Evolutionary conservation across 2,797 vertebrate genomes (phyloP).

Genomic region (Gallinago stenura): DNA sequence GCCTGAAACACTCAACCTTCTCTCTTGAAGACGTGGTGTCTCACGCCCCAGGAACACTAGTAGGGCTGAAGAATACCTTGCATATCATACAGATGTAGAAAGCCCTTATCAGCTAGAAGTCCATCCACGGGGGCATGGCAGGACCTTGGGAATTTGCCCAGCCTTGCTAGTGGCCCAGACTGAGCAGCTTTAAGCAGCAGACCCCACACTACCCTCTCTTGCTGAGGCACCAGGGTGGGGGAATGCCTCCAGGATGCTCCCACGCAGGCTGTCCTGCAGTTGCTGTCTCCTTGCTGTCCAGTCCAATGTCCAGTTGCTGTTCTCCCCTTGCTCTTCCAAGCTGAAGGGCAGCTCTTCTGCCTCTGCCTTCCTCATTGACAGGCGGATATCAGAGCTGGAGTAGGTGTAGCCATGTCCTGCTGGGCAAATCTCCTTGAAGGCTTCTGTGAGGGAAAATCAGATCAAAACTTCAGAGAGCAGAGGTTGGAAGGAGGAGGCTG

Average conservation of each 20-base stretch:
- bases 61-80: background rate
- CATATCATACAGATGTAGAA: background rate
- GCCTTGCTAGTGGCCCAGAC: background rate
- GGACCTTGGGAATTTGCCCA: background rate
- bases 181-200: background rate
- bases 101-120: background rate
- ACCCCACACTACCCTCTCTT: slow-evolving; percentile 43
- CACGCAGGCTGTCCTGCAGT: slow-evolving; percentile 46
- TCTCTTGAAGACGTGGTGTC: background rate
- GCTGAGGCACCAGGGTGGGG: background rate
- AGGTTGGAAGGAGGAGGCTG: background rate
- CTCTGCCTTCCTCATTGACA: slow-evolving; percentile 87
- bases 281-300: slow-evolving; percentile 58
- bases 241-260: slow-evolving; percentile 15
- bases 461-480: background rate
- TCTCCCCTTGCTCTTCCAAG: slow-evolving; percentile 58
- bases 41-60: background rate
- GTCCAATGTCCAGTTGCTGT: background rate
- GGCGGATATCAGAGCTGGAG: slow-evolving; percentile 85
- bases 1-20: background rate
- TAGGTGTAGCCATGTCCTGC: slow-evolving; percentile 96
- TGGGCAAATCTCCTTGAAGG: slow-evolving; percentile 95
- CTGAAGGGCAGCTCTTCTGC: slow-evolving; percentile 84
- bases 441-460: slow-evolving; percentile 78
- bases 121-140: background rate